Conservation (phyloP, 2,113 vertebrate genomes). For the Vimba vimba region DNA sequence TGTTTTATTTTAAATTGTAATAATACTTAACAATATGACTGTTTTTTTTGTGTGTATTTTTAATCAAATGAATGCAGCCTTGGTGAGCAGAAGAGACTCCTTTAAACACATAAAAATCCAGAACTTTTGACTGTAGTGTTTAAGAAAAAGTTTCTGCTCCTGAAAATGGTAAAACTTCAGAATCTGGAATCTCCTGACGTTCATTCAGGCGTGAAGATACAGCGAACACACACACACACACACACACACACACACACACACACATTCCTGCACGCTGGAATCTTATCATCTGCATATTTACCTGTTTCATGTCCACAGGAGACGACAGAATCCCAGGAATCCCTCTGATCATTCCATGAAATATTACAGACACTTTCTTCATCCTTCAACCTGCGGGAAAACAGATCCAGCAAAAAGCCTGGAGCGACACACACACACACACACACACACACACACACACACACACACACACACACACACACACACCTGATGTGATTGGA, state of each 20-base stretch:
- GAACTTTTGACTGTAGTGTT: too few species aligned
- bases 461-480: too few species aligned
- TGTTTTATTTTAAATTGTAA: too few species aligned
- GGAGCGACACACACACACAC: background rate
- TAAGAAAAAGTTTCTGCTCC: too few species aligned
- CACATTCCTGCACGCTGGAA: constrained; percentile 74
- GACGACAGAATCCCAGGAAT: constrained; percentile 76
- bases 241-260: constrained; percentile 56
- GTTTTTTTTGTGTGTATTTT: too few species aligned
- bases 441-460: too few species aligned
- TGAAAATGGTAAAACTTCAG: background rate
- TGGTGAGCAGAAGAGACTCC: too few species aligned
- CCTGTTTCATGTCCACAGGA: constrained; percentile 69
- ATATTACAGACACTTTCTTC: constrained; percentile 21
- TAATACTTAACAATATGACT: too few species aligned
- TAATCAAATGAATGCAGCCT: too few species aligned
- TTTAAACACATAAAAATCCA: too few species aligned
- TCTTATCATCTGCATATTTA: constrained; percentile 78
- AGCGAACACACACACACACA: too few species aligned
- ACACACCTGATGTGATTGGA: background rate
- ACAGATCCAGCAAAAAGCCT: constrained; percentile 51
- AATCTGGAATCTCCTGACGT: constrained; percentile 6
- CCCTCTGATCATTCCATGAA: constrained; percentile 71
- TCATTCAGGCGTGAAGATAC: background rate
- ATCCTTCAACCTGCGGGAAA: constrained; percentile 57